Conservation (phyloP, 2,888 invertebrate genomes). For the Hyles lineata region DNA sequence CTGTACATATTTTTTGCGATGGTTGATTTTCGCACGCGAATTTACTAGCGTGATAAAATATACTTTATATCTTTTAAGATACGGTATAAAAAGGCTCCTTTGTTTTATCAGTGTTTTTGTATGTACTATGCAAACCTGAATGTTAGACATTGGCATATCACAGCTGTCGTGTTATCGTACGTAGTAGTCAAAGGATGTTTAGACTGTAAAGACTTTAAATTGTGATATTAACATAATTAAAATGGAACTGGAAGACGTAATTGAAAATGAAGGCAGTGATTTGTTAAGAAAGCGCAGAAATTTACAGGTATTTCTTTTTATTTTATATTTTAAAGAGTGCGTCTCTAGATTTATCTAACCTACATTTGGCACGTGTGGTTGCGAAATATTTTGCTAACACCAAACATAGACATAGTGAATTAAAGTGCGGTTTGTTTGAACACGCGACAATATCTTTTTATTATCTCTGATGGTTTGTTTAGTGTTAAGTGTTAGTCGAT, state of each 20-base stretch:
- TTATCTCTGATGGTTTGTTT: no score
- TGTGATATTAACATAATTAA: neutral
- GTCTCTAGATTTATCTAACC: neutral
- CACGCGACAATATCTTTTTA: no score
- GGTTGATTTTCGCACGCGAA: neutral
- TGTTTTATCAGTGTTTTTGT: neutral
- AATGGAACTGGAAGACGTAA: constrained; percentile 8
- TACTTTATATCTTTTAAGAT: neutral
- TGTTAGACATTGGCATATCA: constrained; percentile 22
- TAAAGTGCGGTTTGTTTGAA: no score
- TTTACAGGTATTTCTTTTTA: neutral
- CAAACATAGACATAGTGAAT: no score
- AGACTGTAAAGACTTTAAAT: neutral
- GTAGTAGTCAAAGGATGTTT: neutral
- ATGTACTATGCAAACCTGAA: constrained; percentile 15
- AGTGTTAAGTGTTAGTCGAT: no score
- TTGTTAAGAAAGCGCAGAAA: neutral
- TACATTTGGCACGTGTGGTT: neutral
- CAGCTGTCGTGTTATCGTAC: constrained; percentile 21
- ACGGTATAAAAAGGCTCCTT: neutral
- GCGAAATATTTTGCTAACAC: neutral
- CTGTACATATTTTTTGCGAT: neutral
- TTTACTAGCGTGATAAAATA: neutral
- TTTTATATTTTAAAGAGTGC: neutral
- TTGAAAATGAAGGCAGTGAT: constrained; percentile 15